Evolutionary conservation across 2,797 vertebrate genomes (phyloP).

Genomic region (Lacerta bilineata): DNA sequence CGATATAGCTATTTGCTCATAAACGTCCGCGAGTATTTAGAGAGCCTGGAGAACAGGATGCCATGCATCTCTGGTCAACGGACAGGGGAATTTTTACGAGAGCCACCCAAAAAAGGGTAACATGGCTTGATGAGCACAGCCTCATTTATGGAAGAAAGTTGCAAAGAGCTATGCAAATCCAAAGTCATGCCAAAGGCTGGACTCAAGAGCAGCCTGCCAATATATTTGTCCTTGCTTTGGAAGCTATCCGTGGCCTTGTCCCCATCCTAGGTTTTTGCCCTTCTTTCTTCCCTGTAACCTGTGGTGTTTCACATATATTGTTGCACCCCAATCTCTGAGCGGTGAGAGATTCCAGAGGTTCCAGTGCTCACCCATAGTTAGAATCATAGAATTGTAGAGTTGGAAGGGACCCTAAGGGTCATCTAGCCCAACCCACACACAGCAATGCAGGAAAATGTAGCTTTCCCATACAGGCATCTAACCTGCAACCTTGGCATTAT

Average conservation of each 20-base stretch:
- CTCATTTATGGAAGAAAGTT: conserved; percentile 2
- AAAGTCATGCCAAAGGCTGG: not conserved
- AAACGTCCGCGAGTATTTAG: conserved; percentile 18
- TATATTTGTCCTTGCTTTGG: conserved; percentile 2
- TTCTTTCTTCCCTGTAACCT: not conserved
- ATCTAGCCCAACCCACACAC: no score
- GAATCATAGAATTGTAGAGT: no score
- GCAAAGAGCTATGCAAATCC: not conserved
- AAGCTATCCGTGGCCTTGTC: not conserved
- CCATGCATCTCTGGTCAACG: not conserved
- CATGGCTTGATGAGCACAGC: not conserved
- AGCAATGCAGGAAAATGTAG: no score
- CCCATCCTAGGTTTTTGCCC: not conserved
- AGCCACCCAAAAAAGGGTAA: conserved; percentile 20
- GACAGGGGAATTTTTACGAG: conserved; percentile 19
- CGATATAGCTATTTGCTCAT: conserved; percentile 16
- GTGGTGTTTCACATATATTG: not conserved
- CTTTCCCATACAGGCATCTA: no score
- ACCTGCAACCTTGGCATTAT: no score
- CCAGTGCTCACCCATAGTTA: no score
- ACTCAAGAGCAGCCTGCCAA: not conserved
- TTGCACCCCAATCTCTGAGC: not conserved
- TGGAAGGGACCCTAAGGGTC: no score
- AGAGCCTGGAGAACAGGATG: not conserved
- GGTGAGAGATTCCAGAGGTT: no score